Evolutionary conservation across 2,797 vertebrate species (phyloP).

Genomic region (Notamacropus eugenii): DNA sequence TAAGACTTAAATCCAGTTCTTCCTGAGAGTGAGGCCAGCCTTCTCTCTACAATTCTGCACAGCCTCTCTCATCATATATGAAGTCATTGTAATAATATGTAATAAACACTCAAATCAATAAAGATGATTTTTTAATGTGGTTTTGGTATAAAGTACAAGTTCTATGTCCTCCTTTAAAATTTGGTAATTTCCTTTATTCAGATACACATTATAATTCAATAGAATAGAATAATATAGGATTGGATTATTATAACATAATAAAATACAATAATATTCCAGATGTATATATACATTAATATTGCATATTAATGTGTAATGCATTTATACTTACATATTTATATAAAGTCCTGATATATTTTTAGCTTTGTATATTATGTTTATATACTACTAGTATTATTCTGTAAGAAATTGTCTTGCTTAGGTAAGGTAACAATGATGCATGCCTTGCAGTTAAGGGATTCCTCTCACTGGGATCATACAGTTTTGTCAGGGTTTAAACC

Average conservation of each 20-base stretch:
- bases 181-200: background rate
- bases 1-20: background rate
- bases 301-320: too few relatives aligned
- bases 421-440: background rate
- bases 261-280: too few relatives aligned
- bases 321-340: background rate
- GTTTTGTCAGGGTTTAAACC: background rate
- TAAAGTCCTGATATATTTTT: too few relatives aligned
- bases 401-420: too few relatives aligned
- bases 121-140: background rate
- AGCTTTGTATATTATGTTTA: background rate
- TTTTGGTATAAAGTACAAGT: background rate
- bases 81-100: background rate
- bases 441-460: background rate
- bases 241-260: too few relatives aligned
- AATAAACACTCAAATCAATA: background rate
- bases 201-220: background rate
- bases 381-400: too few relatives aligned
- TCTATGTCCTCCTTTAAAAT: background rate
- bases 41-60: background rate
- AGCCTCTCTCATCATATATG: background rate
- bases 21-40: background rate
- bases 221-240: too few relatives aligned
- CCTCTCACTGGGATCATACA: background rate
- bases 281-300: too few relatives aligned